Base-by-base conservation (phyloP, 2,113 vertebrate genomes). In the Podocnemis expansa region DNA sequence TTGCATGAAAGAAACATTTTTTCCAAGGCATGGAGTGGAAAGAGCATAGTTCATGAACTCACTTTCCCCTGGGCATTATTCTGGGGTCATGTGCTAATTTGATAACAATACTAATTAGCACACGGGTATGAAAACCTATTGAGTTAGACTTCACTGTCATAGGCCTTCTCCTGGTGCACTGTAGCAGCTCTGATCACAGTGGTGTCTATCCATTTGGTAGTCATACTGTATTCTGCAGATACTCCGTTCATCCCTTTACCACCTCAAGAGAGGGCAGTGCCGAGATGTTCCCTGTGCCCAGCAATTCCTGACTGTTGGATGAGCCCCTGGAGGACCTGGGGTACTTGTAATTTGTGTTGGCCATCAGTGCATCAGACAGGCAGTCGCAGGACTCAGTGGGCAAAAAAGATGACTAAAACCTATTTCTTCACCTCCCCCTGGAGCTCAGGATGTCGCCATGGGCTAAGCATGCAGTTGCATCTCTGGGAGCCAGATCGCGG, bases 351-450 rank as follows among this genome's bases (percentile, higher is more conserved):
- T 45, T 75, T 43, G 41, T 41, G 41, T 38, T 45, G 24, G 41
- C 10, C 19, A 41, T 24, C 41, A 45, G 82, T 94, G 79, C 3
- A 1, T 63, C 79, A 94, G 86, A 88, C 93, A 92, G 89, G 75
- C 0, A 0, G 84, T 82, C 80, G 0, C 0, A 73, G 27, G 80
- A 21, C 17, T 34, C 16, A 0, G 34, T 80, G 84, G 83, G 78
- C 55, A n/a, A 52, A 22, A 90, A 94, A 41, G 56, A 76, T n/a
- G 0, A 0, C 82, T 88, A 89, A 13, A 43, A 82, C 55, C 85
- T 29, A 89, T 80, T 81, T 10, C 82, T 86, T 80, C 60, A 89
- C 70, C 84, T 88, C 82, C 38, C 70, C 24, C 10, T 43, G 70
- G 13, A 43, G 41, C 5, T 75, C 70, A 75, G 41, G 70, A 25